These are phyloP conservation scores for Epirrita christyi DNA, from an alignment of 2,888 invertebrate species.

Conservation along the genomic window DNA sequence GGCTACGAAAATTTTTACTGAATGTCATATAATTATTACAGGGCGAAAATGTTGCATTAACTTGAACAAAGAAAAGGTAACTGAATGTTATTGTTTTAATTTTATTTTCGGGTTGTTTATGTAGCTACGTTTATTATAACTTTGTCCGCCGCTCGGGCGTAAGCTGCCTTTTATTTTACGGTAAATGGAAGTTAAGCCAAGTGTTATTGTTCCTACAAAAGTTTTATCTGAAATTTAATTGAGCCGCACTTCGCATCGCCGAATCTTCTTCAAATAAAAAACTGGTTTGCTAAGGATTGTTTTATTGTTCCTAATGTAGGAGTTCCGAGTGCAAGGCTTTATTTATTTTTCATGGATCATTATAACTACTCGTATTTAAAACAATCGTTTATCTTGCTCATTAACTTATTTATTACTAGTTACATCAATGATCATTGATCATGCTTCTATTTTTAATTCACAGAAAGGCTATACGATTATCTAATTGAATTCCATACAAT, in stretches of 20 bases:
- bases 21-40: not conserved
- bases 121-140: slow-evolving; percentile 38
- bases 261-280: slow-evolving; percentile 17
- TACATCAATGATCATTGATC: too few species aligned
- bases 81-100: slow-evolving; percentile 40
- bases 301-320: not conserved
- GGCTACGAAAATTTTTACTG: too few species aligned
- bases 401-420: too few species aligned
- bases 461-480: too few species aligned
- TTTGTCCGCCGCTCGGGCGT: slow-evolving; percentile 33
- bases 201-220: slow-evolving; percentile 24
- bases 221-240: slow-evolving; percentile 21
- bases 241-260: slow-evolving; percentile 6
- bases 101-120: slow-evolving; percentile 40
- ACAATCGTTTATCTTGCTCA: not conserved
- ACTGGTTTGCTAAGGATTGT: slow-evolving; percentile 12
- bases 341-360: not conserved
- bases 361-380: too few species aligned
- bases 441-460: too few species aligned
- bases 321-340: not conserved
- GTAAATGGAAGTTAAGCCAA: slow-evolving; percentile 32
- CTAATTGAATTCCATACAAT: too few species aligned
- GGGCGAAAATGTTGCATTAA: slow-evolving; percentile 22
- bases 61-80: slow-evolving; percentile 38
- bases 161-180: slow-evolving; percentile 31